phyloP scores from a whole-genome alignment of 2,888 invertebrate genomes.

The Apodemia duryi region DNA sequence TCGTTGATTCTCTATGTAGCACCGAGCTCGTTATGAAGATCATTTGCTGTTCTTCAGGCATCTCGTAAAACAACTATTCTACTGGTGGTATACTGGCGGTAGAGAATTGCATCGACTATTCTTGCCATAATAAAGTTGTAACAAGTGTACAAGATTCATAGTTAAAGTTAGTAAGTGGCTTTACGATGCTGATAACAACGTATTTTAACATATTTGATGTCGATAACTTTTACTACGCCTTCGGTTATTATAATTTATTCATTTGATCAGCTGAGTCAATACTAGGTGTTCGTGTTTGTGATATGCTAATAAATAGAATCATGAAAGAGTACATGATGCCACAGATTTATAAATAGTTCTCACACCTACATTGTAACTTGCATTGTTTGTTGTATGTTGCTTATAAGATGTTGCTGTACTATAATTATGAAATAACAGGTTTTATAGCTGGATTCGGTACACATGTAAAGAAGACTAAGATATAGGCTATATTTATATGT shows the following conservation, averaged over 20 bases:
- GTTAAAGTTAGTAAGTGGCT: no score
- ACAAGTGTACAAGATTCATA: no score
- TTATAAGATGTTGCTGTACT: not conserved
- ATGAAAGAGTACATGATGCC: constrained; percentile 5
- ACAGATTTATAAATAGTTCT: constrained; percentile 14
- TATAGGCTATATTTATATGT: not conserved
- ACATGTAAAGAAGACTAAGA: not conserved
- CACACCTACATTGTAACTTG: constrained; percentile 9
- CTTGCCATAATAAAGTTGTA: no score
- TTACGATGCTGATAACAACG: no score
- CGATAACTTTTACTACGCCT: not conserved
- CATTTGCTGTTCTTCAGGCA: no score
- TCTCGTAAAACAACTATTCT: no score
- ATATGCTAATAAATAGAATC: constrained; percentile 15
- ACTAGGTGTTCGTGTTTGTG: not conserved
- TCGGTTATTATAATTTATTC: not conserved
- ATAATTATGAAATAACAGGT: constrained; percentile 4
- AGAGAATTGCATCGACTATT: no score
- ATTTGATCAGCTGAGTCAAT: not conserved
- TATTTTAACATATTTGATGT: not conserved
- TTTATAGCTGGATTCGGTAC: not conserved
- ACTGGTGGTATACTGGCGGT: no score
- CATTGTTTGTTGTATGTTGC: constrained; percentile 9
- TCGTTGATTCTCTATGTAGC: no score
- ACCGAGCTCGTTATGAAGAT: no score